Percentiles rank a stretch among this genome's conserved stretches.
Evolutionary conservation across 2,113 vertebrate genomes (phyloP).

Genomic region (Lamprotornis superbus): DNA sequence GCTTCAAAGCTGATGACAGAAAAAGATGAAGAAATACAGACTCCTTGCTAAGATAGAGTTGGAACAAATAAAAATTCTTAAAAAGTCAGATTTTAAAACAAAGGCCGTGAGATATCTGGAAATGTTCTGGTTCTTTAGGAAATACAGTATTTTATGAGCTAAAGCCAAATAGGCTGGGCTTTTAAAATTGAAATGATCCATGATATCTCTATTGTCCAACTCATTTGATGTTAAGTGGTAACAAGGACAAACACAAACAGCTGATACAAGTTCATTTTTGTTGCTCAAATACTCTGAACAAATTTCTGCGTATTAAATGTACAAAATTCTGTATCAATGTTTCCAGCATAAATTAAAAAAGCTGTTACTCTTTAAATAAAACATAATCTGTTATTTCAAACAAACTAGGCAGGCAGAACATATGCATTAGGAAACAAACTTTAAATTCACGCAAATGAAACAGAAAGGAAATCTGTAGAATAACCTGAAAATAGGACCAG

Average conservation of each 20-base stretch:
- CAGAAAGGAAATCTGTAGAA: not conserved
- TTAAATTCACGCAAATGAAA: not conserved
- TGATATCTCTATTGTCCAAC: not conserved
- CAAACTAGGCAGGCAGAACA: not conserved
- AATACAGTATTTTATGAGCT: not conserved
- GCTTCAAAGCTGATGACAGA: slow-evolving; percentile 10
- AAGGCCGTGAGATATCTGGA: not conserved
- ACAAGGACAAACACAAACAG: slow-evolving; percentile 17
- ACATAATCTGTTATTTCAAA: not conserved
- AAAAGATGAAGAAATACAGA: not conserved
- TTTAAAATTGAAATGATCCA: not conserved
- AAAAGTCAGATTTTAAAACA: not conserved
- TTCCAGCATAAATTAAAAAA: not conserved
- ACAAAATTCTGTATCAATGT: not conserved
- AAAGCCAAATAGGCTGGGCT: not conserved
- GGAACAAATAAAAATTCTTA: not conserved
- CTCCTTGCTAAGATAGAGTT: not conserved
- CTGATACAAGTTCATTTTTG: not conserved
- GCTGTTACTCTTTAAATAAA: not conserved
- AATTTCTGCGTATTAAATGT: not conserved
- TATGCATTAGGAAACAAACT: slow-evolving; percentile 12
- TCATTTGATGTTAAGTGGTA: not conserved
- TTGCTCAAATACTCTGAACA: not conserved
- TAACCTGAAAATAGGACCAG: not conserved
- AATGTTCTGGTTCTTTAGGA: not conserved